phyloP scores from a whole-genome alignment of 2,888 invertebrate genomes.

The Sialis lutaria region DNA sequence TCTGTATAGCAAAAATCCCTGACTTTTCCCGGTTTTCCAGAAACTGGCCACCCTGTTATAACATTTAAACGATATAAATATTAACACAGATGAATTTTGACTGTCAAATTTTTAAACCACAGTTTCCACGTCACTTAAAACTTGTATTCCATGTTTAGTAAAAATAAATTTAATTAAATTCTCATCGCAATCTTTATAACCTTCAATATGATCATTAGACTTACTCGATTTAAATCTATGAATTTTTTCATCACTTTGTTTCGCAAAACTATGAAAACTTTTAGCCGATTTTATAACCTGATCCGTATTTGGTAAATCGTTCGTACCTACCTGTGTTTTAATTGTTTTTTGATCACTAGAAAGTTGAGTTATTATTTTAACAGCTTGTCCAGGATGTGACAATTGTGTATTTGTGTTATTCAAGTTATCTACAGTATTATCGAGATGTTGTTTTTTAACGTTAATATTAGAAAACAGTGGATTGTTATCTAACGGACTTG shows the following conservation, averaged over 20 bases:
- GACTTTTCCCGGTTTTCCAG: too few relatives aligned
- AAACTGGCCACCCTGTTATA: too few relatives aligned
- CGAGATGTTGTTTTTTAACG: background rate
- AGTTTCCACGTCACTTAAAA: conserved; percentile 63
- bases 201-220: conserved; percentile 28
- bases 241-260: conserved; percentile 9
- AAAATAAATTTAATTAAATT: conserved; percentile 50
- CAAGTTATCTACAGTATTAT: background rate
- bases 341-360: conserved; percentile 24
- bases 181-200: conserved; percentile 27
- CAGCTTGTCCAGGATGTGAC: conserved; percentile 51
- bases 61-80: too few relatives aligned
- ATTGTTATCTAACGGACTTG: conserved; percentile 25
- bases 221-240: conserved; percentile 14
- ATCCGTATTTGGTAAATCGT: background rate
- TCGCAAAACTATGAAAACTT: conserved; percentile 21
- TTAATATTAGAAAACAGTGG: conserved; percentile 10
- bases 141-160: conserved; percentile 61
- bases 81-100: too few relatives aligned
- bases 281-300: conserved; percentile 18
- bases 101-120: conserved; percentile 29
- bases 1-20: too few relatives aligned
- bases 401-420: conserved; percentile 5
- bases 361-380: conserved; percentile 45
- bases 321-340: conserved; percentile 8